Conservation (phyloP, 2,888 invertebrate species). For the Eretmocerus hayati region DNA sequence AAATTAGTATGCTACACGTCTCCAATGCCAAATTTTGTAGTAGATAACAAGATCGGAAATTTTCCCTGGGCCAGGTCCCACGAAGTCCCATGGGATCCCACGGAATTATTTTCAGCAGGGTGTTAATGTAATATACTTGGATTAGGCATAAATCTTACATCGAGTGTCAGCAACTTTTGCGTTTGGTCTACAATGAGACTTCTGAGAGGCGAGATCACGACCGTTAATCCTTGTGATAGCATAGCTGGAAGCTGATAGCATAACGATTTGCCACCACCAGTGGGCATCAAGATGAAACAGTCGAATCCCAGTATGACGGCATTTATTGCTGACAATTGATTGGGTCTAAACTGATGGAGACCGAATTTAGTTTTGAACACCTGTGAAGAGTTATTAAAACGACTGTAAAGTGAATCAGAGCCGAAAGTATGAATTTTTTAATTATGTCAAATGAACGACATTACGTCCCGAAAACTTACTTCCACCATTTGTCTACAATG, state of each 20-base stretch:
- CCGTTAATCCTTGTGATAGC: constrained; percentile 76
- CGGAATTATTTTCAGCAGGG: too few relatives aligned
- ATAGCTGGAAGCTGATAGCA: constrained; percentile 89
- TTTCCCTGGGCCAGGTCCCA: too few relatives aligned
- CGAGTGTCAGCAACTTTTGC: constrained; percentile 78
- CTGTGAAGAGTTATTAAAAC: constrained; percentile 37
- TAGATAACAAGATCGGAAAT: too few relatives aligned
- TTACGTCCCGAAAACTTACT: constrained; percentile 26
- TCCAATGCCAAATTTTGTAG: too few relatives aligned
- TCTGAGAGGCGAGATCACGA: constrained; percentile 91
- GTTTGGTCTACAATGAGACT: constrained; percentile 97
- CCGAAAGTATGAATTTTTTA: too few relatives aligned
- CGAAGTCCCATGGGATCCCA: too few relatives aligned
- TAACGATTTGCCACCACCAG: constrained; percentile 91
- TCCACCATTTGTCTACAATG: constrained; percentile 65
- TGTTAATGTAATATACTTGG: too few relatives aligned
- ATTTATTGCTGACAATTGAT: constrained; percentile 91
- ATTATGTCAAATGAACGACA: neutral
- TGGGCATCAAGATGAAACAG: constrained; percentile 96
- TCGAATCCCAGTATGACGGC: constrained; percentile 80
- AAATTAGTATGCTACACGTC: too few relatives aligned
- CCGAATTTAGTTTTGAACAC: constrained; percentile 78
- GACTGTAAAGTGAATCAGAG: neutral
- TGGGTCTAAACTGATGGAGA: constrained; percentile 78
- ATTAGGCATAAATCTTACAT: too few relatives aligned